phyloP scores from a whole-genome alignment of 2,888 invertebrate genomes.

The Bimastos eiseni region DNA sequence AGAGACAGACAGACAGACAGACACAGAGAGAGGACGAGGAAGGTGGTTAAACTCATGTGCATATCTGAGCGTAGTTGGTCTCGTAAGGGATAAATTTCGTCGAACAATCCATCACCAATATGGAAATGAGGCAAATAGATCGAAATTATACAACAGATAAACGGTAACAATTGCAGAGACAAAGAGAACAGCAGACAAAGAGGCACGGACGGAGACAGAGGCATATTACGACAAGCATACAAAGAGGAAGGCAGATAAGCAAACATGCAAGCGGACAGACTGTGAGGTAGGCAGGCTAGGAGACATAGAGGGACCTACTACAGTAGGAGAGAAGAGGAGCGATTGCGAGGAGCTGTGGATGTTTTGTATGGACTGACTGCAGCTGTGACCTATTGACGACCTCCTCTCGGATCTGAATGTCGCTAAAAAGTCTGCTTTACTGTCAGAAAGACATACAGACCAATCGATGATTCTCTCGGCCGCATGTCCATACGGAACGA shows the following conservation, averaged over 20 bases:
- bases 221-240: too few species aligned
- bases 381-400: background rate
- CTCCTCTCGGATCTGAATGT: background rate
- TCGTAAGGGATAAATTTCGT: too few species aligned
- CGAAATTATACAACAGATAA: background rate
- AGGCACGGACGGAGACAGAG: too few species aligned
- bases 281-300: too few species aligned
- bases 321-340: background rate
- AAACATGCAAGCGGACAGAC: too few species aligned
- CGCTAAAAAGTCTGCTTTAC: background rate
- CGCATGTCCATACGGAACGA: background rate
- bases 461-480: background rate
- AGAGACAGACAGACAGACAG: background rate
- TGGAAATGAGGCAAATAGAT: background rate
- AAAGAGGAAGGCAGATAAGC: too few species aligned
- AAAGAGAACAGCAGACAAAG: background rate
- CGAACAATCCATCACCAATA: background rate
- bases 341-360: background rate
- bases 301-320: background rate
- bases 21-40: background rate
- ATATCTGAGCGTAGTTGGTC: too few species aligned
- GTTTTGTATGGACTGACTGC: background rate
- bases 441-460: background rate
- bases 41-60: background rate
- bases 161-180: background rate